These are phyloP conservation scores for Habropoda laboriosa DNA, from an alignment of 1,140 invertebrate species.

Conservation along the genomic window DNA sequence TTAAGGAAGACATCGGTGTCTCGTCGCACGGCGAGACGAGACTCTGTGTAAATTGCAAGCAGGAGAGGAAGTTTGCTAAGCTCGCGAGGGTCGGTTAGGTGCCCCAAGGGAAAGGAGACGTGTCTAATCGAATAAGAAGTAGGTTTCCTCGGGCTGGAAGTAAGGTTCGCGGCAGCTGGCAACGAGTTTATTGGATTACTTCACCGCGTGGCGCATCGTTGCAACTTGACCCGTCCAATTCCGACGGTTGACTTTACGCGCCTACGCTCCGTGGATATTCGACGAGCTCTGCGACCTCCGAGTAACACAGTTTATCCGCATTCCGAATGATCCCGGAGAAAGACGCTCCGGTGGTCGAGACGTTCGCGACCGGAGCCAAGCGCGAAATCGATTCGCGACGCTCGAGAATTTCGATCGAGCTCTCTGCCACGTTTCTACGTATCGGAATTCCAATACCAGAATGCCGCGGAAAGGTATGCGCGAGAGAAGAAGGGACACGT, in stretches of 20 bases:
- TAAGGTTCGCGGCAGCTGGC: slow-evolving; percentile 47
- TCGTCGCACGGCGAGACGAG: no score
- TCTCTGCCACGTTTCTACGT: background rate
- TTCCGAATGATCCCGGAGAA: slow-evolving; percentile 63
- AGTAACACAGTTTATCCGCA: slow-evolving; percentile 64
- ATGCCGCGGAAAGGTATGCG: background rate
- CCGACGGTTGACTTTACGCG: slow-evolving; percentile 72
- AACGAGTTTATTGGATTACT: slow-evolving; percentile 74
- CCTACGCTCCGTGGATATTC: slow-evolving; percentile 33
- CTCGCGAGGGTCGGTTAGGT: background rate
- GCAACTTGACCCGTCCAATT: slow-evolving; percentile 76
- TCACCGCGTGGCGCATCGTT: slow-evolving; percentile 57
- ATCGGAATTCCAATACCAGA: background rate
- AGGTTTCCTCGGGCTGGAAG: slow-evolving; percentile 28
- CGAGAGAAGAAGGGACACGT: background rate
- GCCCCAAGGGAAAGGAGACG: slow-evolving; percentile 28
- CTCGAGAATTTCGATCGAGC: slow-evolving; percentile 1
- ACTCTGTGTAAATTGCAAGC: no score
- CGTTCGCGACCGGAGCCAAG: background rate
- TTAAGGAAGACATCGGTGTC: no score
- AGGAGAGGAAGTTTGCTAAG: background rate
- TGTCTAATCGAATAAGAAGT: slow-evolving; percentile 46
- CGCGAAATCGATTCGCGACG: slow-evolving; percentile 2
- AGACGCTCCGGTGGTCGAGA: background rate
- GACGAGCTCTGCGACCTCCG: slow-evolving; percentile 20